Evolutionary conservation across 2,888 invertebrate genomes (phyloP).

Genomic region (Andricus quercusramuli): DNA sequence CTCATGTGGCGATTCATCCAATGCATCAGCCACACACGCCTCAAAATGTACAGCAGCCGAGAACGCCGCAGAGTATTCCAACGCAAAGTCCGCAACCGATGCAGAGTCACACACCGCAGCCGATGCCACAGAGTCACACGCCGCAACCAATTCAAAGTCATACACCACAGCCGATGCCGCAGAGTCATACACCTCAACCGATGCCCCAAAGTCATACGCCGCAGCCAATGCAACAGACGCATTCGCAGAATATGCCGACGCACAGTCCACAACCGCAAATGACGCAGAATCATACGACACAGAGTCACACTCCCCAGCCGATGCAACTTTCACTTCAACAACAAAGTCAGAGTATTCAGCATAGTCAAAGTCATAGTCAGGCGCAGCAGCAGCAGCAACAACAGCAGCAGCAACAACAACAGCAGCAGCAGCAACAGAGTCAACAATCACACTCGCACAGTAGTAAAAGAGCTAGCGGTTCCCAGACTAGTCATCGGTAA

Average conservation of each 20-base stretch:
- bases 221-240: slow-evolving; percentile 73
- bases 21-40: slow-evolving; percentile 78
- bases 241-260: slow-evolving; percentile 59
- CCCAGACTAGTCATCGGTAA: slow-evolving; percentile 72
- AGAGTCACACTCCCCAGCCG: slow-evolving; percentile 60
- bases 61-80: slow-evolving; percentile 76
- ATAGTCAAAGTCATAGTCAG: slow-evolving; percentile 70
- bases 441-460: slow-evolving; percentile 67
- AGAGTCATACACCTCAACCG: slow-evolving; percentile 71
- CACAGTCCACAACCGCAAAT: slow-evolving; percentile 69
- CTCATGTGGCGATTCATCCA: slow-evolving; percentile 69
- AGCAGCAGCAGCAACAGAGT: slow-evolving; percentile 64
- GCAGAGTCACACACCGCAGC: slow-evolving; percentile 76
- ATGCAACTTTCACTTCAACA: slow-evolving; percentile 48
- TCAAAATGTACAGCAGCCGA: slow-evolving; percentile 74
- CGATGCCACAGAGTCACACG: slow-evolving; percentile 70
- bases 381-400: slow-evolving; percentile 68
- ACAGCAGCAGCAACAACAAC: slow-evolving; percentile 65
- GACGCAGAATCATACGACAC: slow-evolving; percentile 53
- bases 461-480: slow-evolving; percentile 72
- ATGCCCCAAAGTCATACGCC: slow-evolving; percentile 70
- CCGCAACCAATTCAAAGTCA: slow-evolving; percentile 73
- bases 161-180: slow-evolving; percentile 72
- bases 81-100: slow-evolving; percentile 76
- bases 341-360: slow-evolving; percentile 65